Percentiles rank a stretch among this genome's conserved stretches.
phyloP scores from a whole-genome alignment of 2,888 invertebrate species.

The Machimus atricapillus region DNA sequence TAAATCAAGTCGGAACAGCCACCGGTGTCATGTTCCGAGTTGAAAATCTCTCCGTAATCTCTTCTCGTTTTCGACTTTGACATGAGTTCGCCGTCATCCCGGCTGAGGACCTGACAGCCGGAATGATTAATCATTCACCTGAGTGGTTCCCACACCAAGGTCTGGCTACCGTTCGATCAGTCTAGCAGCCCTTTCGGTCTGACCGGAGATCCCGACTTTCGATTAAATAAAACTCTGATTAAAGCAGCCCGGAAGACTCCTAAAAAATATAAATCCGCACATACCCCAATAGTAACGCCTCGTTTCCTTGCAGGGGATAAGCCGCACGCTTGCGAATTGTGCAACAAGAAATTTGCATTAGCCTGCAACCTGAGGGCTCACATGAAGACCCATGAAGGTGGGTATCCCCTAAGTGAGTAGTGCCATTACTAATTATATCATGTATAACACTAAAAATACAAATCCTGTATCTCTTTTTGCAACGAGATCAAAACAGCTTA shows the following conservation, averaged over 20 bases:
- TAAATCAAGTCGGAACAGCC: slow-evolving; percentile 36
- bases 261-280: background rate
- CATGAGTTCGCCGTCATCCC: slow-evolving; percentile 41
- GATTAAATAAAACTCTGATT: background rate
- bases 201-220: background rate
- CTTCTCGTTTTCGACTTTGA: slow-evolving; percentile 39
- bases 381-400: slow-evolving; percentile 77
- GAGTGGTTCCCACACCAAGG: slow-evolving; percentile 28
- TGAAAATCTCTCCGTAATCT: slow-evolving; percentile 36
- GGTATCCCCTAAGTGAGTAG: slow-evolving; percentile 48
- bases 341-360: slow-evolving; percentile 75
- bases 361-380: slow-evolving; percentile 77
- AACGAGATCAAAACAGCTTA: too few species aligned
- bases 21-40: slow-evolving; percentile 32
- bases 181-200: slow-evolving; percentile 11
- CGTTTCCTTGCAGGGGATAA: slow-evolving; percentile 69
- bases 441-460: background rate
- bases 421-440: background rate
- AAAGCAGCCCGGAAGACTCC: background rate
- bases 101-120: slow-evolving; percentile 37
- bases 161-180: slow-evolving; percentile 30
- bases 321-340: slow-evolving; percentile 74
- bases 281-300: background rate
- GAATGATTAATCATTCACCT: slow-evolving; percentile 42
- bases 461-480: background rate